Base-by-base conservation (phyloP, 2,888 invertebrate genomes). In the Phytoseiulus persimilis region DNA sequence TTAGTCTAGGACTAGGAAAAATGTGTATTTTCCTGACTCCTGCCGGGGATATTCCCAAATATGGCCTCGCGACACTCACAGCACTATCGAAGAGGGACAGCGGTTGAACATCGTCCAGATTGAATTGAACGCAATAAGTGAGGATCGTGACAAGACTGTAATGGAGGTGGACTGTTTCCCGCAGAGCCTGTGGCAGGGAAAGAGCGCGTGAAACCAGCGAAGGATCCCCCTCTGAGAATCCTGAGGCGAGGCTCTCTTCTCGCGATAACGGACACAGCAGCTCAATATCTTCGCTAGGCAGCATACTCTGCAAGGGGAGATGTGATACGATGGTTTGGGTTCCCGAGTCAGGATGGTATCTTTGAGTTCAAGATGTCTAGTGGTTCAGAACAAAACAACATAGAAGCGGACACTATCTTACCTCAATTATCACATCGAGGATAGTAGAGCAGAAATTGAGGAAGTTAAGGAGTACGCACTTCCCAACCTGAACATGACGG, bases 91-190 rank as follows among this genome's bases (percentile, higher is more conserved):
- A 87, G 6, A 87, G 33, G 1, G 87, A 87, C 45, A 87, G 33
- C n/a, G 87, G 87, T 23, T 87, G 87, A n/a, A 45, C 31, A n/a
- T 87, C 87, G 87, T 87, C 87, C 32, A 87, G 87, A n/a, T 32
- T 87, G 87, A 87, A 87, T n/a, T 87, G 87, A 45, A 45, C 45
- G 45, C 87, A 87, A 31, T 87, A 87, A 31, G 87, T 45, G 9
- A 87, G 87, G 28, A 87, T 87, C 6, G 87, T 87, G 87, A 87
- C 45, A 9, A 87, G 87, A 45, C 87, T 87, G 45, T 87, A 87
- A n/a, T 87, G 87, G 28, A 87, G 45, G 23, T 87, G 87, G 31
- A 87, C 87, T 11, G 87, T 87, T 28, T 87, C 87, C 18, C 87
- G 32, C 14, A 87, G 33, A 32, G 87, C 87, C 45, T 87, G 87